Evolutionary conservation across 2,113 vertebrate genomes (phyloP).

Genomic region (Setophaga kirtlandii): DNA sequence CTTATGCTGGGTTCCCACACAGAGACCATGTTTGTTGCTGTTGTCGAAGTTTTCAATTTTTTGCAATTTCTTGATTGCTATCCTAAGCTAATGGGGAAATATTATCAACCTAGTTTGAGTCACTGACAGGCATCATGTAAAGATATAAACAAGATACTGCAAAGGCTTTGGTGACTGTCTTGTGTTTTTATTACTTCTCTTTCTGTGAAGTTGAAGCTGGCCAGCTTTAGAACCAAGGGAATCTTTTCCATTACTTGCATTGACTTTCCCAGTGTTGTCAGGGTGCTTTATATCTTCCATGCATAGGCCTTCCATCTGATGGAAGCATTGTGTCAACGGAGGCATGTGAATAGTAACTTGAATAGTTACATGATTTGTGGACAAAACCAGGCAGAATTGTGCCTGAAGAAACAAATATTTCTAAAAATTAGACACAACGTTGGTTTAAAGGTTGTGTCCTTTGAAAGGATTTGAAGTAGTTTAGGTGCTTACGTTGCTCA

Average conservation of each 20-base stretch:
- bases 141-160: background rate
- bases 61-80: background rate
- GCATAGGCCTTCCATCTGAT: background rate
- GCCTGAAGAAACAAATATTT: conserved; percentile 42
- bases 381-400: conserved; percentile 18
- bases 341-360: background rate
- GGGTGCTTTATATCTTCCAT: background rate
- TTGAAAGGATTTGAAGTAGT: conserved; percentile 67
- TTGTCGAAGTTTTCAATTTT: background rate
- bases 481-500: conserved; percentile 64
- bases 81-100: background rate
- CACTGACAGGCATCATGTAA: background rate
- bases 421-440: conserved; percentile 11
- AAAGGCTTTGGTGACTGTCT: background rate
- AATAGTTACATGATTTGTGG: background rate
- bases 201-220: background rate
- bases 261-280: background rate
- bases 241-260: background rate
- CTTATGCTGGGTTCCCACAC: background rate
- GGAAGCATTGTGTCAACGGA: conserved; percentile 25
- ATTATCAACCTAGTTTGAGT: background rate
- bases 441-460: conserved; percentile 70
- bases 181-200: background rate
- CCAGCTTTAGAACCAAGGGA: background rate
- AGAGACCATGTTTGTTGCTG: background rate